Percentiles rank a stretch among this genome's conserved stretches.
Conservation (phyloP, 2,888 invertebrate species). For the Balanococcus diminutus region DNA sequence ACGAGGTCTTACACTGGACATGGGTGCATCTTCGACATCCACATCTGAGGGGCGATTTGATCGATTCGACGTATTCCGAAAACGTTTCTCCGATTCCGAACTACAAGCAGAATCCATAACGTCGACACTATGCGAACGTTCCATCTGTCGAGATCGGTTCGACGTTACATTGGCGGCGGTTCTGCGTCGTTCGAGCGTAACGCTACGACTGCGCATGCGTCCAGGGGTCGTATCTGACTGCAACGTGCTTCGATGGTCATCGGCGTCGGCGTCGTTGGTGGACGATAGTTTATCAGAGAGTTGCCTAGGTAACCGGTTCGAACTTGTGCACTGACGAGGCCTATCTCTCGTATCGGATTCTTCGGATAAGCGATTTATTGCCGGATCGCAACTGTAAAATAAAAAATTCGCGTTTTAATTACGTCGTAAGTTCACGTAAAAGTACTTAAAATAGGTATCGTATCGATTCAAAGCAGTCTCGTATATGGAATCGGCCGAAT, state of each 20-base stretch:
- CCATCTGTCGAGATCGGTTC: not conserved
- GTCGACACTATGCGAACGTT: conserved; percentile 43
- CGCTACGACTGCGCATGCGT: conserved; percentile 52
- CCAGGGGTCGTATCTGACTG: not conserved
- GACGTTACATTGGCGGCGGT: not conserved
- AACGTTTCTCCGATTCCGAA: not conserved
- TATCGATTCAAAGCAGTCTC: not conserved
- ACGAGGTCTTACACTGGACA: conserved; percentile 12
- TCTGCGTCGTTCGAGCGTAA: conserved; percentile 42
- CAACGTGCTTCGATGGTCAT: not conserved
- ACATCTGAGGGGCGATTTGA: not conserved
- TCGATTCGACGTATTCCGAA: not conserved
- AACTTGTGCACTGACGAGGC: not conserved
- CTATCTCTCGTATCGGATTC: not conserved
- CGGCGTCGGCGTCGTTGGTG: not conserved
- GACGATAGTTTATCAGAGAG: not conserved
- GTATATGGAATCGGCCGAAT: not conserved
- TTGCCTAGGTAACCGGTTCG: conserved; percentile 42
- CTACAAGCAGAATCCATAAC: conserved; percentile 4
- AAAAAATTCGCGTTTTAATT: not conserved
- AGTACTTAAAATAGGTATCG: not conserved
- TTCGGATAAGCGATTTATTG: not conserved
- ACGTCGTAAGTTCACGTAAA: not conserved
- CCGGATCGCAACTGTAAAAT: not conserved
- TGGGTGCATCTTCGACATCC: not conserved